Evolutionary conservation across 92 coral and sea anemone species (phyloP).

Genomic region (Chrysogorgia sp.): DNA sequence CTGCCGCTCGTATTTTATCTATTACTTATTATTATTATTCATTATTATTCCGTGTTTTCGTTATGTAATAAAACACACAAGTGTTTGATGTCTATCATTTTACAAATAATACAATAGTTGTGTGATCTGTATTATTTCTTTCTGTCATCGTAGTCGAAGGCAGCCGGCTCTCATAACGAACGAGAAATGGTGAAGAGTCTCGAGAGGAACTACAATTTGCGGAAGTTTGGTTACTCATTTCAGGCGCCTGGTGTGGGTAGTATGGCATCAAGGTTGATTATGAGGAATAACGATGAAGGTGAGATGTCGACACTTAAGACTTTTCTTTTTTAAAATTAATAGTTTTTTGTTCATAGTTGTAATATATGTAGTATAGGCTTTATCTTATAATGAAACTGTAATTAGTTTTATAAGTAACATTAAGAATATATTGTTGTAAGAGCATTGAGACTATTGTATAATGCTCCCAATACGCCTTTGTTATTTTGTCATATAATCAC

Average conservation of each 20-base stretch:
- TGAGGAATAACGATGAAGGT: constrained; percentile 37
- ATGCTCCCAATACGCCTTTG: no score
- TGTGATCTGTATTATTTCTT: neutral
- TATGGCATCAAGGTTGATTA: constrained; percentile 29
- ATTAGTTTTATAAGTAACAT: no score
- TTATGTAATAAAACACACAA: neutral
- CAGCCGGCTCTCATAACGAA: constrained; percentile 32
- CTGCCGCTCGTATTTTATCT: no score
- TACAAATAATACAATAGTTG: neutral
- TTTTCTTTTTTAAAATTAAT: neutral
- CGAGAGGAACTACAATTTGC: constrained; percentile 15
- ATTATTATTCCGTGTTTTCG: no score
- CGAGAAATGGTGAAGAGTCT: constrained; percentile 36
- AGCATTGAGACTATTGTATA: no score
- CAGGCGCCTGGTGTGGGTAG: constrained; percentile 33
- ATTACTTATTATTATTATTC: no score
- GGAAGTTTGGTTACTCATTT: constrained; percentile 39
- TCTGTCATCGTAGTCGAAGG: constrained; percentile 12
- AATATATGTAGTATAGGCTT: neutral
- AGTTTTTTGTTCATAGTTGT: neutral
- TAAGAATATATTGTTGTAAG: no score
- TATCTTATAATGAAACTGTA: no score
- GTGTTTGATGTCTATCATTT: neutral
- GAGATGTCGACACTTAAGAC: neutral
- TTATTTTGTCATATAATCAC: no score